Evolutionary conservation across 2,113 vertebrate species (phyloP).

Genomic region (Columba livia): DNA sequence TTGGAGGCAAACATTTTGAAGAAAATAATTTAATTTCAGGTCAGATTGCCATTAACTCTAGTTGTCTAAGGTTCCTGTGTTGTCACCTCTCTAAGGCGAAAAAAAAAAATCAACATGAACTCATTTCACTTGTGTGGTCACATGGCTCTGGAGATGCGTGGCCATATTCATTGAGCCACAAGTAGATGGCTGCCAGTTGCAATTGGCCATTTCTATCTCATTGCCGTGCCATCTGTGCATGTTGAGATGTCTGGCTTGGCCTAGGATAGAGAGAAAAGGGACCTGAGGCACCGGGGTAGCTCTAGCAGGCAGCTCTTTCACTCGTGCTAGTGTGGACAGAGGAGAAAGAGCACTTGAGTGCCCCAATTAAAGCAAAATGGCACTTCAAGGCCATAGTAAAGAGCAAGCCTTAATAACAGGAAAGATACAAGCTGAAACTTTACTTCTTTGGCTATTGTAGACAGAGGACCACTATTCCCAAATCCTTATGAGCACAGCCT

Average conservation of each 20-base stretch:
- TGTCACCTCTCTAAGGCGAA: neutral
- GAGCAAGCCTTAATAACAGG: neutral
- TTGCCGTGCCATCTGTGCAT: rapidly evolving
- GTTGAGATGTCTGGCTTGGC: neutral
- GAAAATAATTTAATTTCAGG: neutral
- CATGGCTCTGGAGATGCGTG: neutral
- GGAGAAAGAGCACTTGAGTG: neutral
- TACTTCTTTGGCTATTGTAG: neutral
- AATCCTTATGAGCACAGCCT: rapidly evolving
- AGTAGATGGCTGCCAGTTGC: neutral
- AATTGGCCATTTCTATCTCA: neutral
- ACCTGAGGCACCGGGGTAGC: neutral
- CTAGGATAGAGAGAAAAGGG: neutral
- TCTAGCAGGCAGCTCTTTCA: neutral
- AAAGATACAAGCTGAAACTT: neutral
- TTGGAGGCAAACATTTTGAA: neutral
- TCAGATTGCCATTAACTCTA: neutral
- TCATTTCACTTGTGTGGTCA: neutral
- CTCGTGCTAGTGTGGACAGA: neutral
- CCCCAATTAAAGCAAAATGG: neutral
- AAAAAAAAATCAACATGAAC: neutral
- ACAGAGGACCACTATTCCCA: neutral
- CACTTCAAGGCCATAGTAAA: neutral
- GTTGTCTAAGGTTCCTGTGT: rapidly evolving
- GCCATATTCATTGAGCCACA: neutral